phyloP scores from a whole-genome alignment of 2,888 invertebrate species.

The Trimorus sp. region DNA sequence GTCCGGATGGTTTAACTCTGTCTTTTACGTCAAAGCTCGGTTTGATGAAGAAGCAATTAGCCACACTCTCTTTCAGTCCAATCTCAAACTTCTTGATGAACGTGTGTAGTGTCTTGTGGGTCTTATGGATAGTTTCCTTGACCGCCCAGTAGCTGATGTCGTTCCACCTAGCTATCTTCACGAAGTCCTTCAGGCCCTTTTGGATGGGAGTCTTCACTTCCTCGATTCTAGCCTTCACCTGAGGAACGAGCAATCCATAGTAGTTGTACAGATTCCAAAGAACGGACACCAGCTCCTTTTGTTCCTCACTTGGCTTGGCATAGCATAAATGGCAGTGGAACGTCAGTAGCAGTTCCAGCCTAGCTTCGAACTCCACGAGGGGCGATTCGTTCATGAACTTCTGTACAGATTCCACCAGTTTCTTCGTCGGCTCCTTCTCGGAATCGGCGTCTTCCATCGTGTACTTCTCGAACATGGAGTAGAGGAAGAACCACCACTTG shows the following conservation, averaged over 20 bases:
- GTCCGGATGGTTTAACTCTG: neutral
- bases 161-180: slow-evolving; percentile 97
- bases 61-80: slow-evolving; percentile 76
- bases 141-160: slow-evolving; percentile 97
- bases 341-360: slow-evolving; percentile 89
- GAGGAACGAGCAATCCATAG: slow-evolving; percentile 89
- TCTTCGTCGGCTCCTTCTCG: slow-evolving; percentile 73
- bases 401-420: slow-evolving; percentile 85
- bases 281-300: slow-evolving; percentile 85
- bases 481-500: slow-evolving; percentile 96
- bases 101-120: slow-evolving; percentile 93
- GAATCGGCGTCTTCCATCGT: slow-evolving; percentile 76
- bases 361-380: slow-evolving; percentile 90
- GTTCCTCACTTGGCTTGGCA: slow-evolving; percentile 79
- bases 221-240: slow-evolving; percentile 86
- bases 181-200: slow-evolving; percentile 94
- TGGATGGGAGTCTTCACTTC: slow-evolving; percentile 91
- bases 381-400: slow-evolving; percentile 92
- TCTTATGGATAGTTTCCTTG: slow-evolving; percentile 93
- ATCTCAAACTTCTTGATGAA: slow-evolving; percentile 93
- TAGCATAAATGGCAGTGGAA: slow-evolving; percentile 91
- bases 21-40: slow-evolving; percentile 68
- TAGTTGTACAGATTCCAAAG: slow-evolving; percentile 92
- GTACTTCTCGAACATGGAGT: slow-evolving; percentile 87
- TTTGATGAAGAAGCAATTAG: slow-evolving; percentile 77